Base-by-base conservation (phyloP, 2,113 vertebrate species). In the Smithornis capensis region DNA sequence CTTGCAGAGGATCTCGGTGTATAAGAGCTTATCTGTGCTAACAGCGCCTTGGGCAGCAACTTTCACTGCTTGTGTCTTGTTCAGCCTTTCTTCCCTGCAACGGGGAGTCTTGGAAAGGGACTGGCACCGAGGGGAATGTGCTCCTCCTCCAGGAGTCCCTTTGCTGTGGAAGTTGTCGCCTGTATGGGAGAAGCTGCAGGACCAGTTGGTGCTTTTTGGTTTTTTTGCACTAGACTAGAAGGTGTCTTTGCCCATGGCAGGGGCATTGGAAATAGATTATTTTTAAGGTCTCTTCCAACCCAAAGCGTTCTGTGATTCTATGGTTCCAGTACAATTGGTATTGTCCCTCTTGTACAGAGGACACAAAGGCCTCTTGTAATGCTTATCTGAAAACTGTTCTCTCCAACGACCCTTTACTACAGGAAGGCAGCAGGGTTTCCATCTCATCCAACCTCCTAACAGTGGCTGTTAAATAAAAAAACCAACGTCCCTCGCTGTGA, bases 341-440 rank as follows among this genome's bases (percentile, higher is more conserved):
- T 67, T 8, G 17, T 52, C 53, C 33, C 87, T 52, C 29, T 18
- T 38, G 52, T 75, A 18, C 38, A 22, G 74, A 84, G 81, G 73
- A 53, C 38, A 22, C 0, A 0, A 29, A 24, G 31, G 19, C 3
- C 2, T 79, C 57, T 80, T 14, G 0, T 74, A 68, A 38, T 2
- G 1, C 53, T 3, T 1, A 14, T 91, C 71, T 60, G 70, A 64
- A 62, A 65, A 6, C n/a, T 57, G 0, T 64, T 77, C 59, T 50
- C 38, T 75, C 31, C 17, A 0, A 24, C 19, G 27, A 27, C 18
- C 31, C 44, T 52, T 0, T 3, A 6, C 69, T 85, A 5, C 10
- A 17, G 82, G 31, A 37, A 67, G 13, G 49, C 7, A 5, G 22
- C 23, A 47, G 49, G 25, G 27, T 82, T 92, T 60, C 56, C 10